Percentiles rank a stretch among this genome's conserved stretches.
Conservation (phyloP, 37 sponge, comb jelly and placozoan species). For the Oopsacas minuta region DNA sequence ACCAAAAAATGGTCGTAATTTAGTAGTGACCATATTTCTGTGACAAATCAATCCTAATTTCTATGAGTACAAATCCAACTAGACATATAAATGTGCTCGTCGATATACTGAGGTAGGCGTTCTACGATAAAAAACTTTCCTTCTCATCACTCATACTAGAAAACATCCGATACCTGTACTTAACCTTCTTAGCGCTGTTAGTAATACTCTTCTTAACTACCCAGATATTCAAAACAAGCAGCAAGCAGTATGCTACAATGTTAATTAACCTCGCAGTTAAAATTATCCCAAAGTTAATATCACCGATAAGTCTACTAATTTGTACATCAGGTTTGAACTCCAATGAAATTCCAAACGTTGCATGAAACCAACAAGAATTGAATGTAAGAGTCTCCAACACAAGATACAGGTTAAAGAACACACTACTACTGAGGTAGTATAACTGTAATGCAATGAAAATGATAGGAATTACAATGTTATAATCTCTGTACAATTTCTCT, state of each 20-base stretch:
- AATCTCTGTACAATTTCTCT: background rate
- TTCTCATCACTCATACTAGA: background rate
- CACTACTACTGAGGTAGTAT: background rate
- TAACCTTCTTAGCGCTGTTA: background rate
- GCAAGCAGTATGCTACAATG: background rate
- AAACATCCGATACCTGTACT: background rate
- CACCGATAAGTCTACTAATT: background rate
- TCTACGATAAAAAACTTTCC: background rate
- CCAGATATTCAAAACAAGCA: background rate
- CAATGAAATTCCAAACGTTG: background rate
- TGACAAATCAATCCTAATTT: no score
- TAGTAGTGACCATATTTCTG: no score
- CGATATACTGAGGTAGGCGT: no score
- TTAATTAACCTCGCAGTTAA: background rate
- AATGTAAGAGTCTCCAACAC: background rate
- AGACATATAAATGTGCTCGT: no score
- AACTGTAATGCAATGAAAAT: background rate
- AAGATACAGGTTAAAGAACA: background rate
- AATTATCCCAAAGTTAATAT: background rate
- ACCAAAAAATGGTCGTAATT: no score
- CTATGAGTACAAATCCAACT: no score
- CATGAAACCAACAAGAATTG: constrained; percentile 5
- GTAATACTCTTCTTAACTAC: background rate
- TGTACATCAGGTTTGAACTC: background rate
- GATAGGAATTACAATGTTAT: background rate